A percentile compares a stretch with the other conserved stretches of the same genome.
phyloP scores from a whole-genome alignment of 1,140 invertebrate genomes.

The Drosophila mauritiana region DNA sequence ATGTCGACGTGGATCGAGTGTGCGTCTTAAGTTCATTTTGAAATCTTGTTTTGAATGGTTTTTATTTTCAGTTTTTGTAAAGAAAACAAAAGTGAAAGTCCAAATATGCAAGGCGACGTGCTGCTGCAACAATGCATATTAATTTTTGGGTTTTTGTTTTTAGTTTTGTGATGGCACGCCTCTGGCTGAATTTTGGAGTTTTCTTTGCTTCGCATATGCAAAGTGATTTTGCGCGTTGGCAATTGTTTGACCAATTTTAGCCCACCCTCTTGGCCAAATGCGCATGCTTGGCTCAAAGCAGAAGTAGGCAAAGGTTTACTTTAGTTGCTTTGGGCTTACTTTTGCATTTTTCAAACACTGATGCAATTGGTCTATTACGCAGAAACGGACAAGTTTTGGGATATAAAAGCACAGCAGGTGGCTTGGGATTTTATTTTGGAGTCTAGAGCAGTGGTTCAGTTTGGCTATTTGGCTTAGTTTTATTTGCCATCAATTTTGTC shows the following conservation, averaged over 20 bases:
- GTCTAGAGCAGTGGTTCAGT: conserved; percentile 25
- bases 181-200: conserved; percentile 36
- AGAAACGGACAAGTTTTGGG: conserved; percentile 24
- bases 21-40: conserved; percentile 45
- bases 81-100: conserved; percentile 80
- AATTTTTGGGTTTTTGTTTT: conserved; percentile 59
- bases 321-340: background rate
- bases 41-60: conserved; percentile 30
- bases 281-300: conserved; percentile 32
- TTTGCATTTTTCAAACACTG: conserved; percentile 52
- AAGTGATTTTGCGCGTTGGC: conserved; percentile 37
- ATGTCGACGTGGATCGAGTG: conserved; percentile 16
- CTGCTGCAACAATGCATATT: conserved; percentile 79
- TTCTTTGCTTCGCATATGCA: conserved; percentile 44
- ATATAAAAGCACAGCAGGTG: conserved; percentile 40
- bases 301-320: conserved; percentile 8
- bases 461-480: conserved; percentile 38
- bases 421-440: conserved; percentile 9
- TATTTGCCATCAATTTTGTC: conserved; percentile 24
- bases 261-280: conserved; percentile 14
- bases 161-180: conserved; percentile 29
- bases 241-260: conserved; percentile 43
- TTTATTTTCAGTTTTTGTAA: conserved; percentile 21
- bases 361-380: conserved; percentile 53
- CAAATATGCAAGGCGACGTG: conserved; percentile 62